Percentiles rank a stretch among this genome's conserved stretches.
These are phyloP conservation scores for Rhinolophus sinicus DNA, from an alignment of 2,113 vertebrate genomes.

Conservation along the genomic window DNA sequence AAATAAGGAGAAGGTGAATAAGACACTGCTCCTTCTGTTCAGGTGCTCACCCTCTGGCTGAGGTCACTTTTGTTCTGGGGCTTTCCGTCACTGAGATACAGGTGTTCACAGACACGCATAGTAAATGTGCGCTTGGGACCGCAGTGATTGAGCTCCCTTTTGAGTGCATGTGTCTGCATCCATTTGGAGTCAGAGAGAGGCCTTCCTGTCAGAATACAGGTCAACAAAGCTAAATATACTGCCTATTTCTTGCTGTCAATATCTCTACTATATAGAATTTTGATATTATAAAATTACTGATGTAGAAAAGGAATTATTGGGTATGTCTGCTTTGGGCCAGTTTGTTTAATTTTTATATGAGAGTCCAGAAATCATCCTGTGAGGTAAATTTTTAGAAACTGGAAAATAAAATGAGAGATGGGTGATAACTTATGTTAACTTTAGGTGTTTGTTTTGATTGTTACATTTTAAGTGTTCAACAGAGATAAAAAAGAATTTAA, in stretches of 20 bases:
- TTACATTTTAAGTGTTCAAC: neutral
- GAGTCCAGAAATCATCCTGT: neutral
- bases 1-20: neutral
- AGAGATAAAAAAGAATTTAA: neutral
- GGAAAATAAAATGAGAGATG: neutral
- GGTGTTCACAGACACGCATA: neutral
- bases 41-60: neutral
- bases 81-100: neutral
- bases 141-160: neutral
- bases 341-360: slow-evolving; percentile 35
- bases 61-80: neutral
- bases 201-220: neutral
- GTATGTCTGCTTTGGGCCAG: neutral
- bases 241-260: neutral
- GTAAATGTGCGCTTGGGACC: neutral
- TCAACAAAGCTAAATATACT: neutral
- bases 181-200: neutral
- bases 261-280: neutral
- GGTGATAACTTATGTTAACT: neutral
- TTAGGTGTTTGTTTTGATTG: neutral
- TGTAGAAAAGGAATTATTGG: neutral
- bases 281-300: neutral
- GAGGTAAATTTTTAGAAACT: slow-evolving; percentile 20
- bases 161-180: neutral
- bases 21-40: neutral